These are phyloP conservation scores for Aphelocoma californica DNA, from an alignment of 2,797 vertebrate genomes.

Conservation along the genomic window DNA sequence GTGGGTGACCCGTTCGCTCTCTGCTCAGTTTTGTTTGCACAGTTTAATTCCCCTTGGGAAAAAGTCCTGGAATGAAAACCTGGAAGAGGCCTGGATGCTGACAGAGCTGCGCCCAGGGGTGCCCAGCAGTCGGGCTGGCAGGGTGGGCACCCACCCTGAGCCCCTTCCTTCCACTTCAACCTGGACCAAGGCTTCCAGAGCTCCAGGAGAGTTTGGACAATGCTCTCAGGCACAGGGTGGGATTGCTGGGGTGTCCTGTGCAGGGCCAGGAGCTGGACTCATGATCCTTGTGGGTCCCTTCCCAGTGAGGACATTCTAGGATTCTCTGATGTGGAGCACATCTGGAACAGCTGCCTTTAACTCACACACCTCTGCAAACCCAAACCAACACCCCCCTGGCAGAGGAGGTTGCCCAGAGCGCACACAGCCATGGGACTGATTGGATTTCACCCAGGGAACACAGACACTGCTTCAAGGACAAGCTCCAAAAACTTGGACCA, in stretches of 20 bases:
- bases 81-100: background rate
- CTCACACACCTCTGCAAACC: background rate
- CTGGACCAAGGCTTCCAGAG: background rate
- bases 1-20: fast-evolving
- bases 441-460: background rate
- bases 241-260: background rate
- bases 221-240: fast-evolving
- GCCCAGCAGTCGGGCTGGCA: background rate
- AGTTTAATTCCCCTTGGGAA: background rate
- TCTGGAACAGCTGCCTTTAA: background rate
- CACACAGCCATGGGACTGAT: fast-evolving
- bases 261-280: background rate
- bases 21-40: background rate
- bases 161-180: background rate
- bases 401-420: background rate
- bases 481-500: background rate
- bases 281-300: background rate
- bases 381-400: background rate
- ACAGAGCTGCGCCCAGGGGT: background rate
- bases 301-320: background rate
- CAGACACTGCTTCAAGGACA: background rate
- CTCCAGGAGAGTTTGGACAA: background rate
- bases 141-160: background rate
- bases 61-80: background rate
- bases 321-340: background rate